These are phyloP conservation scores for Diogma glabrata DNA, from an alignment of 2,888 invertebrate species.

Conservation along the genomic window DNA sequence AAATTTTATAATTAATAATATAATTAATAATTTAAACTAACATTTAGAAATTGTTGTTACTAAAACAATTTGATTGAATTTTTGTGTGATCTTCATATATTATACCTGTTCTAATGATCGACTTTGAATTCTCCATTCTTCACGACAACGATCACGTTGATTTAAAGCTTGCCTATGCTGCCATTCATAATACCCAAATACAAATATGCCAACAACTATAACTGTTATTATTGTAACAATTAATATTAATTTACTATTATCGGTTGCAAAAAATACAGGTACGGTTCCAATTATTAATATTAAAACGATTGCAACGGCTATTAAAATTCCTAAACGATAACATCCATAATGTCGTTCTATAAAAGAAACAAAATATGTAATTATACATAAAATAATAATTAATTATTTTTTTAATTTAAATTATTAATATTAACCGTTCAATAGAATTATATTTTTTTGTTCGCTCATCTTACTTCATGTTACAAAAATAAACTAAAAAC, in stretches of 20 bases:
- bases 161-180: conserved; percentile 14
- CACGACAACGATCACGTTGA: conserved; percentile 7
- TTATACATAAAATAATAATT: no score
- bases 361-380: conserved; percentile 12
- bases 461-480: no score
- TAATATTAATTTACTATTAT: conserved; percentile 15
- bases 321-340: conserved; percentile 16
- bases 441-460: no score
- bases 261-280: conserved; percentile 15
- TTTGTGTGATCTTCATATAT: no score
- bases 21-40: no score
- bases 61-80: no score
- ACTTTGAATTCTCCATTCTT: conserved; percentile 3
- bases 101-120: background rate
- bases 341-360: conserved; percentile 18
- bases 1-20: no score
- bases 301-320: conserved; percentile 17
- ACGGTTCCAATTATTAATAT: conserved; percentile 16
- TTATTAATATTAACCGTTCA: no score
- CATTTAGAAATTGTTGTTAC: no score
- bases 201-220: conserved; percentile 15
- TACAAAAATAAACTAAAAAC: no score
- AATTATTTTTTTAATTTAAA: no score
- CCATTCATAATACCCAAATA: conserved; percentile 16
- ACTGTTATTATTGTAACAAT: conserved; percentile 17